Conservation (phyloP, 2,113 vertebrate species). For the Chloropsis hardwickii region DNA sequence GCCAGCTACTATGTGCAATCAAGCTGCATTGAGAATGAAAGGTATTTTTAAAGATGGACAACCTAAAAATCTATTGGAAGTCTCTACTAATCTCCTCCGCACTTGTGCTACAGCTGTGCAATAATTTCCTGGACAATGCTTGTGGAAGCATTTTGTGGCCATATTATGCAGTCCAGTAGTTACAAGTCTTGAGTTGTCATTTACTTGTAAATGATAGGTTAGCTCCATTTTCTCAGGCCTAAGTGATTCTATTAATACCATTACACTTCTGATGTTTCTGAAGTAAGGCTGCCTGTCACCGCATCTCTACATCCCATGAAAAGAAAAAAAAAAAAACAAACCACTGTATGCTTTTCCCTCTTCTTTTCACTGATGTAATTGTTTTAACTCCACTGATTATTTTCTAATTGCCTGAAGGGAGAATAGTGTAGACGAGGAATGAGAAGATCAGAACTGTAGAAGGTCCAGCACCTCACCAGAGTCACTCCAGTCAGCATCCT, state of each 20-base stretch:
- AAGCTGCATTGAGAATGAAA: constrained; percentile 52
- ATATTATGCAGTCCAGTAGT: constrained; percentile 21
- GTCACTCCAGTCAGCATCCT: background rate
- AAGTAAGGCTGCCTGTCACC: background rate
- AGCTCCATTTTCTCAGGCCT: background rate
- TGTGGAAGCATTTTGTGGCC: constrained; percentile 24
- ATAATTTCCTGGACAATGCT: constrained; percentile 26
- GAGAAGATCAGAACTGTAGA: background rate
- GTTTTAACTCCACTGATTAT: background rate
- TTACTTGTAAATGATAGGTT: constrained; percentile 43
- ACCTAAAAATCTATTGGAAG: constrained; percentile 46
- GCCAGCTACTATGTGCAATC: constrained; percentile 16
- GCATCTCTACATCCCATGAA: background rate
- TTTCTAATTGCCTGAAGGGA: background rate
- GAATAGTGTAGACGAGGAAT: background rate
- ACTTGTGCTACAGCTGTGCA: constrained; percentile 52
- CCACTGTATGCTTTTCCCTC: background rate
- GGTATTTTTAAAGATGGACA: constrained; percentile 53
- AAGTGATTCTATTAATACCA: constrained; percentile 14
- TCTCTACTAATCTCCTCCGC: constrained; percentile 18
- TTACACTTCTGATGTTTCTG: background rate
- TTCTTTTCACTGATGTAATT: background rate
- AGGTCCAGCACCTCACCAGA: background rate
- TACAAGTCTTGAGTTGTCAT: background rate
- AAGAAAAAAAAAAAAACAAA: background rate